Evolutionary conservation across 2,113 vertebrate species (phyloP).

Genomic region (Cephalopholis sonnerati): DNA sequence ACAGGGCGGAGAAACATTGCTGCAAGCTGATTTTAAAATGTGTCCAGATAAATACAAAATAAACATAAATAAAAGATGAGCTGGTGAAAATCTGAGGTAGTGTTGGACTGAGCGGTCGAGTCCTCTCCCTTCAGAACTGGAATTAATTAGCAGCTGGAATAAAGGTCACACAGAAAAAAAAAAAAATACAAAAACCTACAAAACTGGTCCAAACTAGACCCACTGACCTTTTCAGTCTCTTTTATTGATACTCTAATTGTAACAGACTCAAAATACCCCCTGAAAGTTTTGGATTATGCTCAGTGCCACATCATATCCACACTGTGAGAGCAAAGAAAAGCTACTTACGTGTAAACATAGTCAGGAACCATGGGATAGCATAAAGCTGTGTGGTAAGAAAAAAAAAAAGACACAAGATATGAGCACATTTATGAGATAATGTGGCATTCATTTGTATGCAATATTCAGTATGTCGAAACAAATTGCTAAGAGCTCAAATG

Average conservation of each 20-base stretch:
- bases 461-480: constrained; percentile 19
- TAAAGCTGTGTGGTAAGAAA: constrained; percentile 88
- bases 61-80: constrained; percentile 8
- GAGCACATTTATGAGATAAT: constrained; percentile 27
- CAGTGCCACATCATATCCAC: constrained; percentile 3
- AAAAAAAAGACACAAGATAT: constrained; percentile 21
- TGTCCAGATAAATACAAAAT: not conserved
- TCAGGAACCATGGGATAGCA: constrained; percentile 99
- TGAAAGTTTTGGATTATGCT: constrained; percentile 32
- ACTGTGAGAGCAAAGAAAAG: constrained; percentile 17
- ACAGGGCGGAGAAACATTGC: not conserved
- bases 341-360: constrained; percentile 99
- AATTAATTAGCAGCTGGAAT: constrained; percentile 62
- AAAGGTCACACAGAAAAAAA: constrained; percentile 55
- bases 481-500: constrained; percentile 3
- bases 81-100: not conserved
- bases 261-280: constrained; percentile 30
- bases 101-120: not conserved
- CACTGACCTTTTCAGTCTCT: constrained; percentile 64
- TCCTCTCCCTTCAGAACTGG: constrained; percentile 21
- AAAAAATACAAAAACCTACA: not conserved
- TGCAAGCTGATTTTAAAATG: not conserved
- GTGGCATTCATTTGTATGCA: constrained; percentile 8
- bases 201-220: constrained; percentile 28
- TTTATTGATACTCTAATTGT: constrained; percentile 49